Conservation (phyloP, 2,888 invertebrate genomes). For the Brachynemurus nebulosus region DNA sequence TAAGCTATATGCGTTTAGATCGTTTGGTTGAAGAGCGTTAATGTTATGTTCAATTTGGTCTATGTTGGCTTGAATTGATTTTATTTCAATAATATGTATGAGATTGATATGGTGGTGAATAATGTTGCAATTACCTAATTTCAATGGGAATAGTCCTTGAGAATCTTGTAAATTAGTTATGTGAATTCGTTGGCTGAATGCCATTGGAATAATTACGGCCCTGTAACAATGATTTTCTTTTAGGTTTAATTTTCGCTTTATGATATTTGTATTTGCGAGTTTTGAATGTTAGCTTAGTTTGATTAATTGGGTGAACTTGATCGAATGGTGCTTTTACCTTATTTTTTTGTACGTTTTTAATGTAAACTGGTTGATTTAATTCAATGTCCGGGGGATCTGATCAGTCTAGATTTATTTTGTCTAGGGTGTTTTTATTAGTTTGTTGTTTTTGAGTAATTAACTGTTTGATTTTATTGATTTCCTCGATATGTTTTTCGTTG, state of each 20-base stretch:
- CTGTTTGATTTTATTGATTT: background rate
- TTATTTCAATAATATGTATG: background rate
- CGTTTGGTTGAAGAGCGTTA: background rate
- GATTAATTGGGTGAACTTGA: background rate
- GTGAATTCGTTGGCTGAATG: background rate
- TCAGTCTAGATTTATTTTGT: background rate
- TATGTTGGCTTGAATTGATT: background rate
- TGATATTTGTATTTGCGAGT: background rate
- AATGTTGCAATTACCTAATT: background rate
- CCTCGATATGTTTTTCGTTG: background rate
- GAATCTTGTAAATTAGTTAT: background rate
- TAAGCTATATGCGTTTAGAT: background rate
- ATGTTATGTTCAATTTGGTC: background rate
- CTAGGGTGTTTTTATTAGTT: background rate
- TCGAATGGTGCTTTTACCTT: background rate
- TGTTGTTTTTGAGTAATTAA: background rate
- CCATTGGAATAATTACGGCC: background rate
- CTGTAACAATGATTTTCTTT: background rate
- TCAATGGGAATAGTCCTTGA: background rate
- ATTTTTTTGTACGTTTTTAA: background rate
- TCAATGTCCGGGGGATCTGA: background rate
- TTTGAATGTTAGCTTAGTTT: background rate
- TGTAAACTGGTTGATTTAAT: background rate
- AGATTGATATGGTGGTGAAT: background rate
- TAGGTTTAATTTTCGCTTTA: background rate